Conservation (phyloP, 2,888 invertebrate species). For the Noctua pronuba region DNA sequence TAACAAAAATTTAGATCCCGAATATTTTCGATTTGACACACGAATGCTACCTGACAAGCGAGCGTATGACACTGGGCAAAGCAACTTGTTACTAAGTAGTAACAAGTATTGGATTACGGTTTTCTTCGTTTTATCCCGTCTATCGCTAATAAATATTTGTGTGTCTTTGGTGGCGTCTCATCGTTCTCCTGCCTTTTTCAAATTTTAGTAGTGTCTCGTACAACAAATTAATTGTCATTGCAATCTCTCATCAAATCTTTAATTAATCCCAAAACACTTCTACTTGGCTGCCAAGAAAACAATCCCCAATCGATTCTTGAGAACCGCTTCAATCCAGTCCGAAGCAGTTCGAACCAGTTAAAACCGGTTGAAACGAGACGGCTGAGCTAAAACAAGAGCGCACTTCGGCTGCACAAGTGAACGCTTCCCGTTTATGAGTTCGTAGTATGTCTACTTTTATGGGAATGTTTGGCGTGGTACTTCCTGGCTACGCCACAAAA, state of each 20-base stretch:
- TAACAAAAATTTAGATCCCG: too few relatives aligned
- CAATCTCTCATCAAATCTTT: neutral
- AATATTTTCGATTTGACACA: too few relatives aligned
- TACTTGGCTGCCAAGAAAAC: conserved; percentile 38
- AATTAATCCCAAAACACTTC: conserved; percentile 30
- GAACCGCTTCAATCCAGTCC: conserved; percentile 45
- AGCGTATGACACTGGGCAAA: too few relatives aligned
- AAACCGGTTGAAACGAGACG: conserved; percentile 50
- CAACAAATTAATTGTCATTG: neutral
- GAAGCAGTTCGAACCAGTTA: conserved; percentile 46
- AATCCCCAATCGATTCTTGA: conserved; percentile 55
- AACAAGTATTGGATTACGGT: too few relatives aligned
- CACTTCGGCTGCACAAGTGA: conserved; percentile 49
- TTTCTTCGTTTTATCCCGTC: too few relatives aligned
- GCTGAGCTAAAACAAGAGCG: conserved; percentile 51
- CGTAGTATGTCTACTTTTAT: conserved; percentile 22
- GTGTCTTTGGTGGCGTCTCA: too few relatives aligned
- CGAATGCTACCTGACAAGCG: too few relatives aligned
- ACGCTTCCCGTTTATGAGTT: conserved; percentile 54
- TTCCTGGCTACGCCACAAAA: too few relatives aligned
- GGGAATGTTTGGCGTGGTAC: too few relatives aligned
- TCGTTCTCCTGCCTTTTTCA: neutral
- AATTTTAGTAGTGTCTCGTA: neutral
- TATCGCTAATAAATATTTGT: too few relatives aligned
- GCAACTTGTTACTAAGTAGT: too few relatives aligned